Percentiles rank a stretch among this genome's conserved stretches.
These are phyloP conservation scores for Siniperca obscura DNA, from an alignment of 2,797 vertebrate genomes.

Conservation along the genomic window DNA sequence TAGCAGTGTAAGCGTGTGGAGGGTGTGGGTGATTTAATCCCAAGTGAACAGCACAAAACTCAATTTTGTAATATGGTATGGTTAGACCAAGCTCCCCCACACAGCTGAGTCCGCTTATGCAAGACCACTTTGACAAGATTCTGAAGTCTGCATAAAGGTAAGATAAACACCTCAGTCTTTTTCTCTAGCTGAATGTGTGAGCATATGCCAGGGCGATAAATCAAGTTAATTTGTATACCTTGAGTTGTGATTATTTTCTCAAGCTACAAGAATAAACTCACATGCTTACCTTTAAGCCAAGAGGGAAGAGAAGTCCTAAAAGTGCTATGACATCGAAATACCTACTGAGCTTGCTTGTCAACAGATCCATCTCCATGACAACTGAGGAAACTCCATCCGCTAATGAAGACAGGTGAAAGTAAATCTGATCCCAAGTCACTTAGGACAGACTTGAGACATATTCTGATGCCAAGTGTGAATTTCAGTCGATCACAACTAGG, in stretches of 20 bases:
- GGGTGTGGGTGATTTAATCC: not conserved
- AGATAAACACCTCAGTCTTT: not conserved
- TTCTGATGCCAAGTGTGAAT: not conserved
- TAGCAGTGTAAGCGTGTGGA: not conserved
- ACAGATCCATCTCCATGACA: not conserved
- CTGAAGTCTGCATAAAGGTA: not conserved
- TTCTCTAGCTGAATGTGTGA: too few relatives aligned
- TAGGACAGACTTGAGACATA: not conserved
- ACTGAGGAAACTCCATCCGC: not conserved
- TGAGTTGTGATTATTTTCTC: not conserved
- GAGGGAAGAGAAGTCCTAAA: not conserved
- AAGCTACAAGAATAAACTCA: too few relatives aligned
- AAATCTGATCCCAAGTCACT: not conserved
- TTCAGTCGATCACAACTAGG: not conserved
- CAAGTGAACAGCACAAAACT: too few relatives aligned
- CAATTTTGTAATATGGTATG: too few relatives aligned
- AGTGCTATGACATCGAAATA: not conserved
- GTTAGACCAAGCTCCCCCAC: not conserved
- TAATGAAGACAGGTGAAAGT: not conserved
- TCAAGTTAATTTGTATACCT: too few relatives aligned
- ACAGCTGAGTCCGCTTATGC: too few relatives aligned
- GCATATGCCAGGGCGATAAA: too few relatives aligned
- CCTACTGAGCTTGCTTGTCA: not conserved
- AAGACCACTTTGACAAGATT: not conserved
- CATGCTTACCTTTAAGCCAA: not conserved